Percentiles rank a stretch among this genome's conserved stretches.
phyloP scores from a whole-genome alignment of 2,888 invertebrate species.

The Invenusta paracnida region DNA sequence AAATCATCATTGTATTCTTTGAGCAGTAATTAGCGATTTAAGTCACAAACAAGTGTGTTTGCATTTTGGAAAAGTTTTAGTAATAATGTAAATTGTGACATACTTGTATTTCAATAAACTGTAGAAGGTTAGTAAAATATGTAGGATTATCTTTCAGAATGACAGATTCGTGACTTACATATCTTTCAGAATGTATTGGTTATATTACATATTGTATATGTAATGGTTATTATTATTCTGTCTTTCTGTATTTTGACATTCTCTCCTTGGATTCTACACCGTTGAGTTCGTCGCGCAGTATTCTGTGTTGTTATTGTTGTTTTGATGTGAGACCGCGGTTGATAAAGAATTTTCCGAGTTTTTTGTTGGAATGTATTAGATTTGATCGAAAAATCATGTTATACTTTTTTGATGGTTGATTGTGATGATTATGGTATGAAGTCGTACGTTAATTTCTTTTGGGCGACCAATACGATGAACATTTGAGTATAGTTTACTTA shows the following conservation, averaged over 20 bases:
- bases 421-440: not conserved
- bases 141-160: not conserved
- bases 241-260: constrained; percentile 25
- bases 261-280: constrained; percentile 16
- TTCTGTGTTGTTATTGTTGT: constrained; percentile 20
- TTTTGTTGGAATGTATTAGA: constrained; percentile 11
- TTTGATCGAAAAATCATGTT: not conserved
- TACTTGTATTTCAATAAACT: not conserved
- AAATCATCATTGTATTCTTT: not conserved
- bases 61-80: not conserved
- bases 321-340: constrained; percentile 11
- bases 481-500: constrained; percentile 29
- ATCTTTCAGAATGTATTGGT: too few relatives aligned
- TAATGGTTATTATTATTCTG: constrained; percentile 2
- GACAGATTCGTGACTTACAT: too few relatives aligned
- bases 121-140: not conserved
- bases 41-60: not conserved
- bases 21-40: not conserved
- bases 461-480: constrained; percentile 13
- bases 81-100: not conserved
- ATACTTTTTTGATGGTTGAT: constrained; percentile 15
- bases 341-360: not conserved
- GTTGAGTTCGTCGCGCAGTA: not conserved
- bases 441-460: not conserved
- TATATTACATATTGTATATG: too few relatives aligned